Evolutionary conservation across 2,888 invertebrate species (phyloP), one percentile per base, ranked within the genome.

Genomic region (Dolichopus griseipennis): DNA sequence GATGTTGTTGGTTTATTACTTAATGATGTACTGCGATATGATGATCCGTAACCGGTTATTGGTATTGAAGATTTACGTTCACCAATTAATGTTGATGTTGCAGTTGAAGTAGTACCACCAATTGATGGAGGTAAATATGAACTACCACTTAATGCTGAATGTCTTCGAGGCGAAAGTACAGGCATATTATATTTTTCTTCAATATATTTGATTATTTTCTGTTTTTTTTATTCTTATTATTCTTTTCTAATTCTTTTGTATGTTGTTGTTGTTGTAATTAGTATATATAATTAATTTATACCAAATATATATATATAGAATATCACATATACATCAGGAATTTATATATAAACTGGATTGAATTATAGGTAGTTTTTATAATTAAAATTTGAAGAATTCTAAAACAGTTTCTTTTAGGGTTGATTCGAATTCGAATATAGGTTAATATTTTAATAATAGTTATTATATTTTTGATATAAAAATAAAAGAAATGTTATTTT

Each of bases 101-200:
- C 68, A 62, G 73, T 71, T 67, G 72, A 71, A 68, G 73, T 73
- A 72, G 73, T 73, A 69, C 75, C 73, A 73, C 76, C 75, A 72
- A 78, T 74, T 71, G 78, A 75, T 72, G 80, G 76, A 73, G 81
- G 78, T 76, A 79, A 77, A 77, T 79, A 81, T 67, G 79, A 76
- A 76, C 77, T 79, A 76, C 79, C 78, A 75, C 76, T 76, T 75
- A 79, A 77, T 73, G 78, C 75, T 75, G 81, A 78, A 73, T 79
- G 79, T 76, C 81, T 76, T 76, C 80, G 77, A 73, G 81, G 77
- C 77, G 82, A 80, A 77, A 81, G 80, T 76, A 81, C 81, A 79
- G 81, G 82, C 82, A 82, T 82, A 81, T 81, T 82, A 78, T 72
- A 72, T 2, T 18, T 52, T 52, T 52, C 52, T 52, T 52, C 52